Base-by-base conservation (phyloP, 23 tunicate species). In the Pegea sp. region DNA sequence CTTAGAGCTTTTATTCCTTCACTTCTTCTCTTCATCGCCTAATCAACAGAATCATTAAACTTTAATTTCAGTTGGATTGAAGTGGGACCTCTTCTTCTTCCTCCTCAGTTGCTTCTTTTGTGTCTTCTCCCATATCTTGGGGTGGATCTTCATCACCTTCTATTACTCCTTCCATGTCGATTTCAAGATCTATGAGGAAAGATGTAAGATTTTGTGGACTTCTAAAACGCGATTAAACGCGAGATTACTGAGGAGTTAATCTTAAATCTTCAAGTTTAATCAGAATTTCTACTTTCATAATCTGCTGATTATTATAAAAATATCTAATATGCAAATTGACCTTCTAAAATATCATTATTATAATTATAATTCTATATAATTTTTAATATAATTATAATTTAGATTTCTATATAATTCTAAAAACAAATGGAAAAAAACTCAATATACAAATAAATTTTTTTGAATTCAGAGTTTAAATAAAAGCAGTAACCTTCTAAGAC, bases 71-170 rank as follows among this genome's bases (percentile, higher is more conserved):
- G 11, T 16, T 8, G 44, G 11, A 38, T 38, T 8, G 11, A 16
- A 8, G 11, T 38, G 44, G 44, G 49, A 69, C 75, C 53, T 69
- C 34, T 6, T 69, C 53, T 43, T 51, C 52, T 24, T 60, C 75
- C 2, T 34, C 52, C 22, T 69, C 75, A 18, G 67, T 60, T 24
- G 53, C 46, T 69, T 69, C 67, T 51, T 69, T 69, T 1, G 60
- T 1, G 28, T 51, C 60, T 52, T 60, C 75, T 13, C 75, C 75
- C 75, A 69, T 69, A 11, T 69, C 75, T 42, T 69, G 75, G 11
- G 75, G 67, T 4, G 75, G 53, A 51, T 69, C 75, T 32, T 52
- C 60, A 29, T 69, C 75, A 26, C 75, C 75, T 24, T 49, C 57
- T 3, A 69, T 60, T 19, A 69, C 75, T 16, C 75, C 75, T 34